Conservation (phyloP, 2,113 vertebrate species). For the Orientallactaga bullata region DNA sequence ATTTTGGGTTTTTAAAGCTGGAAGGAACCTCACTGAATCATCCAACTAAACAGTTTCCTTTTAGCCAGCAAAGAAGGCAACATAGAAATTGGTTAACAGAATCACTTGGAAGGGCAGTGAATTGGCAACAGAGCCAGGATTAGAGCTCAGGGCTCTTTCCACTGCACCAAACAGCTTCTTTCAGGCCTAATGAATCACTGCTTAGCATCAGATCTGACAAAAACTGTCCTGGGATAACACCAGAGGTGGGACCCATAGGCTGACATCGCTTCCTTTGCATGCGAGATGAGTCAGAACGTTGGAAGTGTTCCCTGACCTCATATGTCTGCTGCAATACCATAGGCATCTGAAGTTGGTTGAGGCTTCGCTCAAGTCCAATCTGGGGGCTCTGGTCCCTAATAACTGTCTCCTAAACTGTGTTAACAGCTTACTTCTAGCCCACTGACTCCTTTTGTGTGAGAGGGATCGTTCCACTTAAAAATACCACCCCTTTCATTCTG, state of each 20-base stretch:
- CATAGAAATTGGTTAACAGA: slow-evolving; percentile 12
- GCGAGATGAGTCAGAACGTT: slow-evolving; percentile 72
- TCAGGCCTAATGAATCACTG: slow-evolving; percentile 33
- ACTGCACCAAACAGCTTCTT: background rate
- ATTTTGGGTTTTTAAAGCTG: slow-evolving; percentile 51
- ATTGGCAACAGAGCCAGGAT: background rate
- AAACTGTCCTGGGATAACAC: slow-evolving; percentile 54
- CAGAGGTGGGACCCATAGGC: slow-evolving; percentile 60
- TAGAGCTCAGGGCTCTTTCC: slow-evolving; percentile 7
- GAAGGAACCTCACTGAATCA: slow-evolving; percentile 2
- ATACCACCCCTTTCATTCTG: slow-evolving; percentile 2
- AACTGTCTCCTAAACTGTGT: background rate
- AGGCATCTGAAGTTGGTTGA: slow-evolving; percentile 59
- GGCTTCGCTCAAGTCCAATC: background rate
- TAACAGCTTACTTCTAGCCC: slow-evolving; percentile 15
- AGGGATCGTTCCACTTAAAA: slow-evolving; percentile 46
- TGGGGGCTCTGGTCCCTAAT: slow-evolving; percentile 30
- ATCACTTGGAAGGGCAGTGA: background rate
- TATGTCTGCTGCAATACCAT: slow-evolving; percentile 46
- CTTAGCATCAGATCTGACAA: slow-evolving; percentile 50
- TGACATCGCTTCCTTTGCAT: slow-evolving; percentile 57
- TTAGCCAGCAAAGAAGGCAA: slow-evolving; percentile 37
- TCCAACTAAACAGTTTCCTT: slow-evolving; percentile 39
- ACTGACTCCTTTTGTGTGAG: background rate
- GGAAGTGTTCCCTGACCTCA: slow-evolving; percentile 64